Evolutionary conservation across 1,140 invertebrate genomes (phyloP).

Genomic region (Conus ventricosus): DNA sequence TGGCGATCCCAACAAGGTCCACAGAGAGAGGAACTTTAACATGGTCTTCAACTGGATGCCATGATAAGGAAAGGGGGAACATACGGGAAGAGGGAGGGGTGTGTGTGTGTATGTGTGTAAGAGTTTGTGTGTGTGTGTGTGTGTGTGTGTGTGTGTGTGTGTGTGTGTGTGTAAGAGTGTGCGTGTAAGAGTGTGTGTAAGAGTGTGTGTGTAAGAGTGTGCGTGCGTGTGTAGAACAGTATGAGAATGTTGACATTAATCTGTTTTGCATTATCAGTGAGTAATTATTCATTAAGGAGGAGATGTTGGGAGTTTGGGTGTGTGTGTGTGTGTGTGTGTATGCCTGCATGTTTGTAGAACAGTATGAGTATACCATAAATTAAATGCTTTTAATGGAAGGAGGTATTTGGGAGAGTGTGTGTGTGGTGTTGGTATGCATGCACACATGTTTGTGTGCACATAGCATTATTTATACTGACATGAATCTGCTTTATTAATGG

Average conservation of each 20-base stretch:
- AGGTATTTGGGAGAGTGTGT: neutral
- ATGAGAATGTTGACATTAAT: no score
- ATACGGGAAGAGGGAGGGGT: neutral
- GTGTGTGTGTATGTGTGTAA: neutral
- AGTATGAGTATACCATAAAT: no score
- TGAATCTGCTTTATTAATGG: no score
- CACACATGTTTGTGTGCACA: neutral
- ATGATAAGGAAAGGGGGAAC: neutral
- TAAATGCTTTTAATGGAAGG: neutral
- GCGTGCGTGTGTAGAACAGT: neutral
- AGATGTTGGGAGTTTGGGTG: neutral
- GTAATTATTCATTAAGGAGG: no score
- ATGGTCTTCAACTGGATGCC: slow-evolving; percentile 60
- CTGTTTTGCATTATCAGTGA: no score
- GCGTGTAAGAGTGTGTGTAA: neutral
- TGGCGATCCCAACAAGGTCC: slow-evolving; percentile 53
- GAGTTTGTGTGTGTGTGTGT: neutral
- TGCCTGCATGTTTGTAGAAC: no score
- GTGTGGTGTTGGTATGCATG: neutral
- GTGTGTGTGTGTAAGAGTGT: neutral
- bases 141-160: neutral
- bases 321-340: neutral
- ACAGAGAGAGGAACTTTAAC: slow-evolving; percentile 43
- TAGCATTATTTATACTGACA: no score
- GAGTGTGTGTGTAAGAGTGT: slow-evolving; percentile 1